Conservation (phyloP, 1,140 invertebrate genomes). For the Halictus rubicundus region DNA sequence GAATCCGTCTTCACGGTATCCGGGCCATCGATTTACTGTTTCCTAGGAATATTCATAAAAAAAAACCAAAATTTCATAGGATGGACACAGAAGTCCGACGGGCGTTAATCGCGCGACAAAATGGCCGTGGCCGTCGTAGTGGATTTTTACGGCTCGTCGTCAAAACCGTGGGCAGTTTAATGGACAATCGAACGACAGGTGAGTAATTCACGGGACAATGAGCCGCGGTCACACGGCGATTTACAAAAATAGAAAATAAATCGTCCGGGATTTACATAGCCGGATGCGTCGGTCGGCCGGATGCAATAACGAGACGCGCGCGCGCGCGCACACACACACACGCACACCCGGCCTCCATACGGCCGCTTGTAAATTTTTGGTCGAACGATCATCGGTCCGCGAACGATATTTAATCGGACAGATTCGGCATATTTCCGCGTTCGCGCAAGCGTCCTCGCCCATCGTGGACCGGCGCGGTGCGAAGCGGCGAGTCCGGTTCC, state of each 20-base stretch:
- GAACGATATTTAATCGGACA: constrained; percentile 49
- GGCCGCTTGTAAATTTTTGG: constrained; percentile 47
- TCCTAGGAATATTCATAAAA: too few relatives aligned
- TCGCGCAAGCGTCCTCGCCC: not conserved
- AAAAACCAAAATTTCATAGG: too few relatives aligned
- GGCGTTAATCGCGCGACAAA: too few relatives aligned
- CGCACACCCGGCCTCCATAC: constrained; percentile 16
- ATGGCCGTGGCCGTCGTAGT: not conserved
- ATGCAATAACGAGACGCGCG: constrained; percentile 22
- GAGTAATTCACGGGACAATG: constrained; percentile 41
- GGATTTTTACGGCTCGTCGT: not conserved
- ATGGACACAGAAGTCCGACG: too few relatives aligned
- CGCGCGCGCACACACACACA: too few relatives aligned
- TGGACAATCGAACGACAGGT: constrained; percentile 39
- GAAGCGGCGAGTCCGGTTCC: not conserved
- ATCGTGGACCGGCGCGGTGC: too few relatives aligned
- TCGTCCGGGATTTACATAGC: constrained; percentile 37
- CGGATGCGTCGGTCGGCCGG: constrained; percentile 8
- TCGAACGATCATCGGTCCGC: constrained; percentile 30
- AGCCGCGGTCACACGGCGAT: constrained; percentile 12
- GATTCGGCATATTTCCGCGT: constrained; percentile 33
- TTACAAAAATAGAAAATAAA: constrained; percentile 47
- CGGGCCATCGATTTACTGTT: too few relatives aligned
- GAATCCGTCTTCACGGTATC: too few relatives aligned
- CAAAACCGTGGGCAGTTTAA: constrained; percentile 12